phyloP scores from a whole-genome alignment of 2,888 invertebrate genomes.

The Linnaemya tessellans region DNA sequence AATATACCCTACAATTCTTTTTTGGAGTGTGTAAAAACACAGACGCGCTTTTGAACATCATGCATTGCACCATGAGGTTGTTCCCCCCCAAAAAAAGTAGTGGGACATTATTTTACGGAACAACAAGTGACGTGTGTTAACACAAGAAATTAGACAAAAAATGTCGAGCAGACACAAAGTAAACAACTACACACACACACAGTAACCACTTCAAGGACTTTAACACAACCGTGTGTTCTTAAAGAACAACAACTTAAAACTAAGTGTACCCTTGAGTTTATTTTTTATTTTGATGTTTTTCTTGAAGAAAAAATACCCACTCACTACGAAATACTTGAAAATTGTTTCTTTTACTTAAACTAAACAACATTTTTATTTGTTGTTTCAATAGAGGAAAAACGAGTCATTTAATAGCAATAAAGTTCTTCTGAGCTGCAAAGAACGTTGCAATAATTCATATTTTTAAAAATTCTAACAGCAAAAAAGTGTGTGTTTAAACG shows the following conservation, averaged over 20 bases:
- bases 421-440: background rate
- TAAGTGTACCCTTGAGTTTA: slow-evolving; percentile 48
- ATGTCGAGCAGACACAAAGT: background rate
- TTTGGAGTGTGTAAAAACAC: too few relatives aligned
- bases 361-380: slow-evolving; percentile 1
- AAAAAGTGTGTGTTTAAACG: background rate
- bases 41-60: too few relatives aligned
- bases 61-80: too few relatives aligned
- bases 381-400: background rate
- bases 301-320: slow-evolving; percentile 13
- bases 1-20: too few relatives aligned
- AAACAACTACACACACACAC: background rate
- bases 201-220: slow-evolving; percentile 26
- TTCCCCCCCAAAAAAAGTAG: too few relatives aligned
- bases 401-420: slow-evolving; percentile 48
- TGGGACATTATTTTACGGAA: background rate
- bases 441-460: slow-evolving; percentile 32
- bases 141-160: background rate
- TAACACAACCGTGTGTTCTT: slow-evolving; percentile 26
- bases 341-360: slow-evolving; percentile 2
- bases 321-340: slow-evolving; percentile 34
- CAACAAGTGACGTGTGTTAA: background rate
- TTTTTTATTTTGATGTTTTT: slow-evolving; percentile 20
- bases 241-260: slow-evolving; percentile 33
- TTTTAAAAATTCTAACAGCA: slow-evolving; percentile 23